Base-by-base conservation (phyloP, 1,140 invertebrate genomes). In the Lepidurus packardi region DNA sequence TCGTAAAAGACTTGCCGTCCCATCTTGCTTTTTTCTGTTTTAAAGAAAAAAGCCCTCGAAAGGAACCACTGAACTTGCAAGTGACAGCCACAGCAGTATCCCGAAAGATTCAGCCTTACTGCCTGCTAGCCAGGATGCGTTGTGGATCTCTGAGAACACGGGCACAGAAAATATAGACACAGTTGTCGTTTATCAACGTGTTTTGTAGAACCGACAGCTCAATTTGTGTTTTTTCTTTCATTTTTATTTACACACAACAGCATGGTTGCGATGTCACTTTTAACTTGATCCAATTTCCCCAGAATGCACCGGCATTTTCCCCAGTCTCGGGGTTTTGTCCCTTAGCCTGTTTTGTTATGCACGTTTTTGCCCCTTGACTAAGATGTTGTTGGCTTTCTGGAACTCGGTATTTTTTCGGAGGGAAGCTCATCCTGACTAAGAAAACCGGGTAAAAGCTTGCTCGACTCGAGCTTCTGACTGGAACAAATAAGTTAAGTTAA, bases 341-440 rank as follows among this genome's bases (percentile, higher is more conserved):
- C 53, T 16, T 65, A 21, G 10, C 45, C 53, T 65, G n/a, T 65
- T 65, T 65, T 65, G 16, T 65, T 65, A 65, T 65, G 16, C 53
- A 21, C 53, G 16, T 65, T 65, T 65, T 65, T 65, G 53, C 53
- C 53, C 45, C 53, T n/a, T 65, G 53, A 65, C 53, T 65, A 65
- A 65, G 16, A 65, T 65, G 53, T 65, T 65, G 53, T 65, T 65
- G 53, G 53, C 53, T 21, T 8, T 13, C 53, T n/a, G 21, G 1
- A 65, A 13, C 53, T 21, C 6, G 21, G 53, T 21, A 65, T 13
- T 65, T 65, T 65, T 65, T 65, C n/a, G 16, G 16, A 16, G 53
- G 53, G 53, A 65, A 34, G 34, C 34, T 34, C 34, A 4, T 34
- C 34, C 34, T 11, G 16, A 65, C 9, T 13, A 16, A 16, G 53